phyloP scores from a whole-genome alignment of 23 tunicate genomes.

The Pegea sp. region DNA sequence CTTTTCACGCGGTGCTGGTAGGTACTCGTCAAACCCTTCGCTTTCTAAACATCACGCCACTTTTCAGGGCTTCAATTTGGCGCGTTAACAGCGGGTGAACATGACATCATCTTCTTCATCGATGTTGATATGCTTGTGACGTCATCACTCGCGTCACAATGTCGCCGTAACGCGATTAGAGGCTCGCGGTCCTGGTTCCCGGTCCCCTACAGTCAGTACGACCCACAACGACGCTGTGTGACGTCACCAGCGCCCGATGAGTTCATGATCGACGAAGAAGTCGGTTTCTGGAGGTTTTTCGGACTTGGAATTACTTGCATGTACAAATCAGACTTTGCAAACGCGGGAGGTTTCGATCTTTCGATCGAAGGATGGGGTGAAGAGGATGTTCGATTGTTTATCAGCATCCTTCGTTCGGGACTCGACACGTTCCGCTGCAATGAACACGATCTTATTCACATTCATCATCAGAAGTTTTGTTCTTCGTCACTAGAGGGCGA shows the following conservation, averaged over 20 bases:
- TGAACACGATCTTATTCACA: conserved; percentile 51
- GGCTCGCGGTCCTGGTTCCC: conserved; percentile 65
- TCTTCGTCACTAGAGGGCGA: conserved; percentile 22
- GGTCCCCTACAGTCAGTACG: conserved; percentile 73
- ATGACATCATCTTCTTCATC: conserved; percentile 81
- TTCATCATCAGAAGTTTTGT: conserved; percentile 53
- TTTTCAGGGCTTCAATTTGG: conserved; percentile 69
- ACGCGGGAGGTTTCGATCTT: conserved; percentile 69
- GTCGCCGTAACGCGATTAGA: conserved; percentile 18
- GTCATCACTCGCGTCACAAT: conserved; percentile 31
- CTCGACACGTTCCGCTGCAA: conserved; percentile 46
- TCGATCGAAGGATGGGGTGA: conserved; percentile 93
- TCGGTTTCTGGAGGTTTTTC: conserved; percentile 85
- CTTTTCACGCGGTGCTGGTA: conserved; percentile 91
- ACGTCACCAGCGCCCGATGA: conserved; percentile 17
- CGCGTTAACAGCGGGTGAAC: conserved; percentile 17
- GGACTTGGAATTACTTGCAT: conserved; percentile 83
- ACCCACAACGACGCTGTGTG: conserved; percentile 46
- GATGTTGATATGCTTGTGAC: conserved; percentile 96
- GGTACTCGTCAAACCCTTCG: not conserved
- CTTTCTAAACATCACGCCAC: not conserved
- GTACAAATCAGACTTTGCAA: conserved; percentile 53
- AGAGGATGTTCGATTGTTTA: conserved; percentile 51
- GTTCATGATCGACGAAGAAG: conserved; percentile 16
- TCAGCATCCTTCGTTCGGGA: conserved; percentile 27